These are phyloP conservation scores for Anastrepha ludens DNA, from an alignment of 1,140 invertebrate species.

Conservation along the genomic window DNA sequence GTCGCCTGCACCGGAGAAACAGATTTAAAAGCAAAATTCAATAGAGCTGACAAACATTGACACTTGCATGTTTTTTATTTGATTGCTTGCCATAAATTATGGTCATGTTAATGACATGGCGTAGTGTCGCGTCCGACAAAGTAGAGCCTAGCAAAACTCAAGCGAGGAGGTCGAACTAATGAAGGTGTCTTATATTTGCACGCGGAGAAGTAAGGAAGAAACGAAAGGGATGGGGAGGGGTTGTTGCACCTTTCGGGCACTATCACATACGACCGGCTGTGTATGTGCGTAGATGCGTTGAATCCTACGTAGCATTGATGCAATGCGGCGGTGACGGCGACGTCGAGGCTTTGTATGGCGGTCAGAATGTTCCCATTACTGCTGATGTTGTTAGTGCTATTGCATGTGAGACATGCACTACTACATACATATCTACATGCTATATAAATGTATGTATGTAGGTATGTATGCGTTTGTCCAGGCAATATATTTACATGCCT, in stretches of 20 bases:
- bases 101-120: background rate
- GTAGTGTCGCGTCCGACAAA: background rate
- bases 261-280: background rate
- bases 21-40: slow-evolving; percentile 37
- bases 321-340: background rate
- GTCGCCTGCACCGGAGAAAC: no score
- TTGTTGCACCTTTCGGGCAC: background rate
- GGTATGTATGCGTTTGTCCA: background rate
- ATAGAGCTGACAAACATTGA: slow-evolving; percentile 37
- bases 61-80: slow-evolving; percentile 39
- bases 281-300: background rate
- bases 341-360: no score
- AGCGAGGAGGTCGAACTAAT: background rate
- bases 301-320: background rate
- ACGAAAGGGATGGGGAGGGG: background rate
- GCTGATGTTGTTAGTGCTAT: no score
- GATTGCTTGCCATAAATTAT: slow-evolving; percentile 39
- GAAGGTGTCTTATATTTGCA: background rate
- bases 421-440: no score
- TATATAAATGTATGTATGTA: background rate
- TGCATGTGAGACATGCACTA: no score
- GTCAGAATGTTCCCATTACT: no score
- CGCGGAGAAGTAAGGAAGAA: background rate
- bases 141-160: background rate
- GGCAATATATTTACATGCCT: background rate